Conservation (phyloP, 2,797 vertebrate species). For the Australoheros facetus region DNA sequence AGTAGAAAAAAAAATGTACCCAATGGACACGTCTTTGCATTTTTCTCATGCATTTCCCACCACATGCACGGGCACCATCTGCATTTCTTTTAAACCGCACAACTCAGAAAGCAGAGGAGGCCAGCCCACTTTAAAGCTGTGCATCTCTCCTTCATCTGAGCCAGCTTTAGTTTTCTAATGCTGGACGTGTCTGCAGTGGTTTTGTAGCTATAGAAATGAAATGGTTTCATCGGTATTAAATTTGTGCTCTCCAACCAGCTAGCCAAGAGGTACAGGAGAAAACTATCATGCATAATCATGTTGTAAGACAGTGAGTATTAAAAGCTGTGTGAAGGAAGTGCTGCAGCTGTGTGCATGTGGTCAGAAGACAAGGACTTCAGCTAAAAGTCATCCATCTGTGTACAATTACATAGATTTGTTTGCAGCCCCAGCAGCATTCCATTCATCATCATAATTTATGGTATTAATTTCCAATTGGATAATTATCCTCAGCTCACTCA, state of each 20-base stretch:
- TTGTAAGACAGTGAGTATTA: slow-evolving; percentile 18
- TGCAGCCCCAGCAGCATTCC: slow-evolving; percentile 26
- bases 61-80: not conserved
- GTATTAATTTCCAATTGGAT: slow-evolving; percentile 40
- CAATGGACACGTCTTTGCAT: slow-evolving; percentile 52
- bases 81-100: slow-evolving; percentile 15
- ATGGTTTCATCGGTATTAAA: slow-evolving; percentile 19
- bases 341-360: slow-evolving; percentile 20
- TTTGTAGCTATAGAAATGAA: slow-evolving; percentile 22
- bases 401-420: slow-evolving; percentile 56
- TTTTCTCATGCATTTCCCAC: slow-evolving; percentile 31
- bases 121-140: not conserved
- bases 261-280: slow-evolving; percentile 28
- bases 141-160: slow-evolving; percentile 6
- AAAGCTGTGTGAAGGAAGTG: slow-evolving; percentile 34
- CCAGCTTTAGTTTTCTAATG: slow-evolving; percentile 13
- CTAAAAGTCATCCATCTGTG: slow-evolving; percentile 64
- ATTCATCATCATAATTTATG: slow-evolving; percentile 49
- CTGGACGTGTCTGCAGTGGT: slow-evolving; percentile 17
- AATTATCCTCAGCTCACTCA: slow-evolving; percentile 35
- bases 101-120: not conserved
- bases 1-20: slow-evolving; percentile 41
- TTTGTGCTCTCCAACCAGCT: slow-evolving; percentile 12
- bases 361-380: not conserved
- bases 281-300: slow-evolving; percentile 24